phyloP scores from a whole-genome alignment of 1,140 invertebrate genomes.

The Episyrphus balteatus region DNA sequence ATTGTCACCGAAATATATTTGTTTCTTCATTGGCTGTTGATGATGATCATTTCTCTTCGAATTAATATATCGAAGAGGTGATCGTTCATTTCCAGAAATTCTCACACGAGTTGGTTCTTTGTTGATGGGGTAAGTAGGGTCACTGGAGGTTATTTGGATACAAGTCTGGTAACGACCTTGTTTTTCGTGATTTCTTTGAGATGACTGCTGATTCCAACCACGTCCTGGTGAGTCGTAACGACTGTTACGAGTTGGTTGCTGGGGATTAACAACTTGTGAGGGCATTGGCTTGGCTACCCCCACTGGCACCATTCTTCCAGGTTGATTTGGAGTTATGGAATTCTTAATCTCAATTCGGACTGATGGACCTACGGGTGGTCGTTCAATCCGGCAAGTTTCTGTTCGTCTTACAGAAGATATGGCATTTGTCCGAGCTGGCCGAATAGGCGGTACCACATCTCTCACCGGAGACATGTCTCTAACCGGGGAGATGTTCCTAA shows the following conservation, averaged over 20 bases:
- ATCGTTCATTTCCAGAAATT: not conserved
- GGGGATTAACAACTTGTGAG: not conserved
- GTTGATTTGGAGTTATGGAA: slow-evolving; percentile 27
- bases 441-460: not conserved
- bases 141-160: no score
- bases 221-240: no score
- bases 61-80: not conserved
- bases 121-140: no score
- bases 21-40: not conserved
- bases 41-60: not conserved
- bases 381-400: slow-evolving; percentile 25
- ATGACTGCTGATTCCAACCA: no score
- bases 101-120: not conserved
- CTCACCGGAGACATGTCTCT: not conserved
- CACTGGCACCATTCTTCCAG: slow-evolving; percentile 27
- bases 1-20: slow-evolving; percentile 6
- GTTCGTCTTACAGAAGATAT: slow-evolving; percentile 34
- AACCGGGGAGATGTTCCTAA: not conserved
- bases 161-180: no score
- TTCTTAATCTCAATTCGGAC: slow-evolving; percentile 35
- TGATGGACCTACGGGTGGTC: slow-evolving; percentile 2
- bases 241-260: not conserved
- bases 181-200: no score
- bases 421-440: slow-evolving; percentile 19
- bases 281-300: slow-evolving; percentile 34